Conservation (phyloP, 2,113 vertebrate species). For the Phocoena phocoena region DNA sequence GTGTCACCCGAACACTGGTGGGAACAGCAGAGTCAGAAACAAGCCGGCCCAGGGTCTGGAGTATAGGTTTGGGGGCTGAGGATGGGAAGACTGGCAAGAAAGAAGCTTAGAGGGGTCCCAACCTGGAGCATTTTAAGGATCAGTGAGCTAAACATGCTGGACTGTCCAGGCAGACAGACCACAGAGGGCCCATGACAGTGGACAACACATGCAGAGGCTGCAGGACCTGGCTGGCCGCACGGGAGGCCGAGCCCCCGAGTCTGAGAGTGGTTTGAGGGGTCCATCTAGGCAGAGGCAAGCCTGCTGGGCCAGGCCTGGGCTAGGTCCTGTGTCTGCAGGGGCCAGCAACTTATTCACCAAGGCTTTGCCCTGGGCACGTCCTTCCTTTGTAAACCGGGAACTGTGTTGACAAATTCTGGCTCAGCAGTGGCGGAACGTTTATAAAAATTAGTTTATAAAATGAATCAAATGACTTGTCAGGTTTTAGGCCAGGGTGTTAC, state of each 20-base stretch:
- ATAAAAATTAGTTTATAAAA: conserved; percentile 46
- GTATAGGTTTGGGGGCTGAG: not conserved
- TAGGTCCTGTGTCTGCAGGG: not conserved
- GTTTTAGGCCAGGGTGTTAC: not conserved
- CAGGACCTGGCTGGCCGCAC: not conserved
- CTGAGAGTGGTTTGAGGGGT: not conserved
- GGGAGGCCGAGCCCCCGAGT: not conserved
- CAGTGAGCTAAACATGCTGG: not conserved
- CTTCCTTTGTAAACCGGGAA: not conserved
- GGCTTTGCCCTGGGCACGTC: not conserved
- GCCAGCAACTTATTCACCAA: fast-evolving
- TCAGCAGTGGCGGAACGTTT: not conserved
- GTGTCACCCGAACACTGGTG: fast-evolving
- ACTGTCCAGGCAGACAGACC: fast-evolving
- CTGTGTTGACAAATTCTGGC: not conserved
- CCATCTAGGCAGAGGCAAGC: not conserved
- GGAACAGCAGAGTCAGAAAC: not conserved
- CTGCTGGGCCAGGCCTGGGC: not conserved
- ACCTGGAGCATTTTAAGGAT: not conserved
- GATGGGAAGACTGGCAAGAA: not conserved
- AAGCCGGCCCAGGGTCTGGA: not conserved
- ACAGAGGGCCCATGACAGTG: not conserved
- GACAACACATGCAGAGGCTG: not conserved
- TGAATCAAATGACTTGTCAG: not conserved
- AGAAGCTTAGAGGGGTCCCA: not conserved